Evolutionary conservation across 2,888 invertebrate genomes (phyloP).

Genomic region (Amphiduros pacificus): DNA sequence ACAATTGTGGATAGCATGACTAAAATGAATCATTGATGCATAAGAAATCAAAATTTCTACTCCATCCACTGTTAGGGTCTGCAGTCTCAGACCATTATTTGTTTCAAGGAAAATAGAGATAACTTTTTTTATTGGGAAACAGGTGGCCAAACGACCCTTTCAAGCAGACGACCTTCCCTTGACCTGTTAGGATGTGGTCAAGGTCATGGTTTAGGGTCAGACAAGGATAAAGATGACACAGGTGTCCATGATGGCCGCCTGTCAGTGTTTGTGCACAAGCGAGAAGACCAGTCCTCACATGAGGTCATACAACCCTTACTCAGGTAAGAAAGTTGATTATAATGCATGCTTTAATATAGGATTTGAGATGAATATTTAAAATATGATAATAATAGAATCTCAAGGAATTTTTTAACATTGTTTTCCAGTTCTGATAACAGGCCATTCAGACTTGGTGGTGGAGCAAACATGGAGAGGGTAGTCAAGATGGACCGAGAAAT

Average conservation of each 20-base stretch:
- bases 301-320: slow-evolving; percentile 57
- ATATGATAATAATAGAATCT: no score
- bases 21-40: no score
- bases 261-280: slow-evolving; percentile 57
- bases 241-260: slow-evolving; percentile 52
- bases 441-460: slow-evolving; percentile 48
- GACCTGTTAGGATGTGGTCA: slow-evolving; percentile 26
- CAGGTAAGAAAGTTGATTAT: no score
- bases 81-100: no score
- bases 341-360: no score
- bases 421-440: slow-evolving; percentile 49
- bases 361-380: no score
- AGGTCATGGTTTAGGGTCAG: slow-evolving; percentile 19
- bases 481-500: slow-evolving; percentile 55
- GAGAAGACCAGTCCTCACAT: slow-evolving; percentile 55
- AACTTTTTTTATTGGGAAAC: not conserved
- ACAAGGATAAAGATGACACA: slow-evolving; percentile 47
- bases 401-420: no score
- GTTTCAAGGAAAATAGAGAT: no score
- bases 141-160: slow-evolving; percentile 51
- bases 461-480: slow-evolving; percentile 53
- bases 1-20: no score
- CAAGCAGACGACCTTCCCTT: slow-evolving; percentile 47
- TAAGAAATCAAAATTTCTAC: no score
- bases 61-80: no score